Conservation (phyloP, 1,140 invertebrate genomes). For the Chrysopa pallens region DNA sequence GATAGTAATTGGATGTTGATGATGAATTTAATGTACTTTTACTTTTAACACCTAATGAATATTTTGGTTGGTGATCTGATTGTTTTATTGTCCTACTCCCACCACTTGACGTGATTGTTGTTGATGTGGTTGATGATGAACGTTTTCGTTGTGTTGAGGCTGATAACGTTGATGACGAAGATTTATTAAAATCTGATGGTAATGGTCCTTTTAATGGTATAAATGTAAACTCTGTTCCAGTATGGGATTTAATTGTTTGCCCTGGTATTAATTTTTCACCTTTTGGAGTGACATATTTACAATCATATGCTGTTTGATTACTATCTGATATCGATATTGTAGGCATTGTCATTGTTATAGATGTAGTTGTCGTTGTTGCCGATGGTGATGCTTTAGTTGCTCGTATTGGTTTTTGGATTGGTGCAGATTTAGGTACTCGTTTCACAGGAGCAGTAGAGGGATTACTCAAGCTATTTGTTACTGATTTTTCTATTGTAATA, state of each 20-base stretch:
- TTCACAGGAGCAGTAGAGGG: neutral
- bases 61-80: neutral
- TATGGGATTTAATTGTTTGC: conserved; percentile 14
- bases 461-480: neutral
- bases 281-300: conserved; percentile 5
- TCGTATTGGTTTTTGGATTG: neutral
- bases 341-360: neutral
- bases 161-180: neutral
- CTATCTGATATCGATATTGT: neutral
- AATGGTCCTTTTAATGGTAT: conserved; percentile 22
- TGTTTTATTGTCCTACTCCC: neutral
- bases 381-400: neutral
- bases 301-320: conserved; percentile 3
- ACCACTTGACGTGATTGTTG: neutral
- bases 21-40: conserved; percentile 8
- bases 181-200: conserved; percentile 9
- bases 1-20: conserved; percentile 9
- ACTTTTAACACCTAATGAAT: neutral
- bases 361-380: neutral
- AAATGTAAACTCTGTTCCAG: conserved; percentile 21
- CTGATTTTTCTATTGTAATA: conserved; percentile 16
- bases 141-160: conserved; percentile 2
- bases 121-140: neutral
- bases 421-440: neutral
- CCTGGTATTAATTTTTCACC: conserved; percentile 7